phyloP scores from a whole-genome alignment of 2,888 invertebrate genomes.

The Octonoba sinensis region DNA sequence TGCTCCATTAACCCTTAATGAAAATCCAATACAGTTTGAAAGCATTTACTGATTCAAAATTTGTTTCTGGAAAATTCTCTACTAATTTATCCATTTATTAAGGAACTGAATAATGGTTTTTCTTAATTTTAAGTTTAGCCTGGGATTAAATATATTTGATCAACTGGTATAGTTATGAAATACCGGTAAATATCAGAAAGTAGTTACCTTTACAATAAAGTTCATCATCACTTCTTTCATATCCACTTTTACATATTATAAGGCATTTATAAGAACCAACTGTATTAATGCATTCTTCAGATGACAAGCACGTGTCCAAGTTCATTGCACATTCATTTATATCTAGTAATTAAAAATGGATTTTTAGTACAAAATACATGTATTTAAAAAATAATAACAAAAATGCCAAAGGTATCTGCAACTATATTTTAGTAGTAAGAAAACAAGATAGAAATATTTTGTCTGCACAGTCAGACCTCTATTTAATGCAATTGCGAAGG shows the following conservation, averaged over 20 bases:
- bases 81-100: too few relatives aligned
- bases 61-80: too few relatives aligned
- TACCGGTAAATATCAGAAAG: background rate
- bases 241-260: slow-evolving; percentile 71
- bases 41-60: too few relatives aligned
- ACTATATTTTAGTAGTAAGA: too few relatives aligned
- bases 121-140: too few relatives aligned
- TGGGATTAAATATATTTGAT: too few relatives aligned
- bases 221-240: slow-evolving; percentile 68
- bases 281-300: slow-evolving; percentile 68
- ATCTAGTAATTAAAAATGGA: slow-evolving; percentile 64
- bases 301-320: slow-evolving; percentile 33
- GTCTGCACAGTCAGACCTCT: background rate
- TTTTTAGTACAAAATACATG: background rate
- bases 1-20: too few relatives aligned
- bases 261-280: slow-evolving; percentile 70
- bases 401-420: too few relatives aligned
- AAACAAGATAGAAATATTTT: background rate
- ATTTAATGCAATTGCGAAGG: too few relatives aligned
- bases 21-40: too few relatives aligned
- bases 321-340: slow-evolving; percentile 67
- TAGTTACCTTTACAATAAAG: slow-evolving; percentile 71
- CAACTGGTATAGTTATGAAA: background rate
- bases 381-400: background rate
- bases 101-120: too few relatives aligned